Evolutionary conservation across 2,797 vertebrate species (phyloP).

Genomic region (Spea hammondii): DNA sequence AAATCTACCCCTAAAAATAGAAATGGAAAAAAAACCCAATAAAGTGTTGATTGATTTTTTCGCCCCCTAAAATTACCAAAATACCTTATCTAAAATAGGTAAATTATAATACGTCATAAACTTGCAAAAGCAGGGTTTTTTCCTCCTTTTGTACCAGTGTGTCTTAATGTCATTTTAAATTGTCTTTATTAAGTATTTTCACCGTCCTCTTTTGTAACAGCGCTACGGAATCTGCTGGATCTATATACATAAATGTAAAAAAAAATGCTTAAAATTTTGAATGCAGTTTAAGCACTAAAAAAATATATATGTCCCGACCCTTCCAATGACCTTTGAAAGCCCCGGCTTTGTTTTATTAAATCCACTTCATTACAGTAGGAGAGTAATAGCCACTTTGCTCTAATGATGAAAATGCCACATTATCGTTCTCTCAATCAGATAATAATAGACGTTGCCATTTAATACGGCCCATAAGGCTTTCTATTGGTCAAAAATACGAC

Average conservation of each 20-base stretch:
- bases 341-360: constrained; percentile 42
- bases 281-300: background rate
- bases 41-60: too few species aligned
- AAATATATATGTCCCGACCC: constrained; percentile 1
- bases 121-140: too few species aligned
- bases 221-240: too few species aligned
- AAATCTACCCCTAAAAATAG: too few species aligned
- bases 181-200: too few species aligned
- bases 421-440: constrained; percentile 37
- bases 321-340: constrained; percentile 17
- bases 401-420: constrained; percentile 45
- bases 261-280: background rate
- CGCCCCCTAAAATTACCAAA: too few species aligned
- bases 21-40: too few species aligned
- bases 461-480: background rate
- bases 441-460: background rate
- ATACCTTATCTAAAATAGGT: too few species aligned
- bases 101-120: too few species aligned
- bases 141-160: too few species aligned
- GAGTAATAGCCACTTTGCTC: constrained; percentile 36
- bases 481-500: constrained; percentile 20
- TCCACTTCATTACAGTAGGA: constrained; percentile 35
- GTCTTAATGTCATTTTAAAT: too few species aligned
- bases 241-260: background rate
- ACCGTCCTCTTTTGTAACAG: too few species aligned